These are phyloP conservation scores for Diabrotica undecimpunctata DNA, from an alignment of 1,140 invertebrate genomes.

Conservation along the genomic window DNA sequence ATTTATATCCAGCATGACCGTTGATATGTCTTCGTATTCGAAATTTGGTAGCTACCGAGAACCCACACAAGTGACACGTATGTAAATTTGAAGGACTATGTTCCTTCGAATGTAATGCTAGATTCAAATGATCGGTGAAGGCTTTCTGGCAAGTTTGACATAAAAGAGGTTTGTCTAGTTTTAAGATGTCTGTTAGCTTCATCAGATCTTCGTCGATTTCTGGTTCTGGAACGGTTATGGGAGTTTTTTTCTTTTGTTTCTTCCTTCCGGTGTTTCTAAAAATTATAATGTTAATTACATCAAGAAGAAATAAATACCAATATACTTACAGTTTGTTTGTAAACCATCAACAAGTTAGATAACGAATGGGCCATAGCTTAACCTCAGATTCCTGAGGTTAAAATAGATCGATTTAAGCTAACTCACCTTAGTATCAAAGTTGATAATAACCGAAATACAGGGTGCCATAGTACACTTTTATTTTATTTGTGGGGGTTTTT, in stretches of 20 bases:
- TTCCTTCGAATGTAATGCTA: slow-evolving; percentile 13
- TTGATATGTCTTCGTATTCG: slow-evolving; percentile 13
- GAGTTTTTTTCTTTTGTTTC: background rate
- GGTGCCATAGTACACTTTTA: too few relatives aligned
- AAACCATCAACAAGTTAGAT: too few relatives aligned
- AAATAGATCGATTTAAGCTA: too few relatives aligned
- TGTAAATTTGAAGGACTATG: background rate
- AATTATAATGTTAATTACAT: background rate
- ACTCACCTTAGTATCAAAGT: too few relatives aligned
- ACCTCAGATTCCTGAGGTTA: too few relatives aligned
- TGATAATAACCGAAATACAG: too few relatives aligned
- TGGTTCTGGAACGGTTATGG: slow-evolving; percentile 4
- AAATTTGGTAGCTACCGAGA: slow-evolving; percentile 2
- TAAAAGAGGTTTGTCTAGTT: slow-evolving; percentile 6
- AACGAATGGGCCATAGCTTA: too few relatives aligned
- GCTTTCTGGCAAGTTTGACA: background rate
- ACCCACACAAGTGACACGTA: slow-evolving; percentile 14
- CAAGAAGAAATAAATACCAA: too few relatives aligned
- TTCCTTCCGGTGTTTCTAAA: background rate
- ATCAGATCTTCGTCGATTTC: slow-evolving; percentile 10
- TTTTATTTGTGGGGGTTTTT: too few relatives aligned
- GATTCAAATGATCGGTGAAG: background rate
- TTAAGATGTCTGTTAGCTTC: slow-evolving; percentile 9
- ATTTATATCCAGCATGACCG: slow-evolving; percentile 11
- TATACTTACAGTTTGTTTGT: too few relatives aligned